phyloP scores from a whole-genome alignment of 2,797 vertebrate genomes.

The Taeniopygia guttata region DNA sequence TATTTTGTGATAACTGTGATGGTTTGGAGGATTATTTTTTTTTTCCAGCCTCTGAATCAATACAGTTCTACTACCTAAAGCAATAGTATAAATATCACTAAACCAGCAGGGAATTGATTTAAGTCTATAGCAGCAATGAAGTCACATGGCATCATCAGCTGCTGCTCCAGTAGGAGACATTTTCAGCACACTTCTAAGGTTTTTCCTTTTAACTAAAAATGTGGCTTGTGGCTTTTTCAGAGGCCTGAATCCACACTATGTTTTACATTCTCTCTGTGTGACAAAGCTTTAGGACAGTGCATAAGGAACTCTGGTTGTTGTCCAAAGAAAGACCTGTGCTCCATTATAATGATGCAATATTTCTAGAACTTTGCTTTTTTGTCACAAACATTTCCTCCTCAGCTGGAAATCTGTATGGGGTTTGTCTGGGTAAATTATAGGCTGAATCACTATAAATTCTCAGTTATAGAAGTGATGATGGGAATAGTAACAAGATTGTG shows the following conservation, averaged over 20 bases:
- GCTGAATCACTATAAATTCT: neutral
- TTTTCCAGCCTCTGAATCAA: neutral
- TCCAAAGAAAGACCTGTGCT: neutral
- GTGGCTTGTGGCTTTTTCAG: neutral
- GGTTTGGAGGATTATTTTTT: neutral
- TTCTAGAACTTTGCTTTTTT: neutral
- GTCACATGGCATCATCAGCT: neutral
- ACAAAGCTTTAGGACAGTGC: neutral
- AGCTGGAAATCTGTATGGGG: neutral
- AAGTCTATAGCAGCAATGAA: neutral
- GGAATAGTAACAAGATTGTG: neutral
- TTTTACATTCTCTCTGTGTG: neutral
- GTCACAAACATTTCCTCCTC: neutral
- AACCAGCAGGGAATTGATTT: conserved; percentile 3
- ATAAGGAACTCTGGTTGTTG: neutral
- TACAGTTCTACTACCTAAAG: neutral
- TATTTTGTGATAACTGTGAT: neutral
- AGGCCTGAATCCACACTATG: neutral
- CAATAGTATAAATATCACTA: conserved; percentile 6
- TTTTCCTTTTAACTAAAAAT: neutral
- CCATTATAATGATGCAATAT: neutral
- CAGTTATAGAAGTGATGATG: neutral
- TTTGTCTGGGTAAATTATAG: neutral
- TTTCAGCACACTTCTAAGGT: neutral
- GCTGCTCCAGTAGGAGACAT: neutral